These are phyloP conservation scores for Gorsachius magnificus DNA, from an alignment of 2,797 vertebrate genomes.

Conservation along the genomic window DNA sequence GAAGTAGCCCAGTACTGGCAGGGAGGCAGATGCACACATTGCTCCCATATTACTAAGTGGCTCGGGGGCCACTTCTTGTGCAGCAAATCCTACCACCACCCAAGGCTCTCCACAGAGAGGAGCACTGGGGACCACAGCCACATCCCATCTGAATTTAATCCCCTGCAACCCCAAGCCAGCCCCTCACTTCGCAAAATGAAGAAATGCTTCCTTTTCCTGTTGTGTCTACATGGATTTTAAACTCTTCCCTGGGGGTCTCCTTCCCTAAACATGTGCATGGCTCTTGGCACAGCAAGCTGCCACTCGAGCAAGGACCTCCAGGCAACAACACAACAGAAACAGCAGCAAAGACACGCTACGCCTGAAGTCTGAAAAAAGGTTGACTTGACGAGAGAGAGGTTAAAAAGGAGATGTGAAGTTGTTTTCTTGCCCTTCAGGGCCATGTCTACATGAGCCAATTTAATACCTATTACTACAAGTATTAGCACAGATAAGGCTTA, in stretches of 20 bases:
- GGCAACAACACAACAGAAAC: background rate
- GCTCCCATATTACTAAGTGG: background rate
- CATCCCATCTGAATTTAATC: background rate
- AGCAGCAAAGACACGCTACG: background rate
- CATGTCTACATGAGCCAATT: conserved; percentile 11
- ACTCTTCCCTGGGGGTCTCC: background rate
- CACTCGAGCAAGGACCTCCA: background rate
- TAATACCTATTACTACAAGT: conserved; percentile 21
- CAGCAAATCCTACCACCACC: background rate
- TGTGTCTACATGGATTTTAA: background rate
- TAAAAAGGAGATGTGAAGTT: conserved; percentile 13
- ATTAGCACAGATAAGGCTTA: background rate
- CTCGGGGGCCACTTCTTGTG: background rate
- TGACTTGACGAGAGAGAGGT: background rate
- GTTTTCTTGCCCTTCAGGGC: conserved; percentile 30
- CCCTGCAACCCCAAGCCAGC: background rate
- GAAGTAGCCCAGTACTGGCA: background rate
- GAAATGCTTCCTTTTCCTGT: background rate
- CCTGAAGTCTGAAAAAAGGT: background rate
- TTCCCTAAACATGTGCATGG: accelerated
- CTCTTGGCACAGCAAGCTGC: background rate
- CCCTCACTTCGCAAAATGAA: background rate
- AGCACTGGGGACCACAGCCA: background rate
- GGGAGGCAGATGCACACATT: background rate
- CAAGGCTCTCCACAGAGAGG: background rate